phyloP scores from a whole-genome alignment of 2,888 invertebrate genomes.

The Hirtodrosophila alboralis region DNA sequence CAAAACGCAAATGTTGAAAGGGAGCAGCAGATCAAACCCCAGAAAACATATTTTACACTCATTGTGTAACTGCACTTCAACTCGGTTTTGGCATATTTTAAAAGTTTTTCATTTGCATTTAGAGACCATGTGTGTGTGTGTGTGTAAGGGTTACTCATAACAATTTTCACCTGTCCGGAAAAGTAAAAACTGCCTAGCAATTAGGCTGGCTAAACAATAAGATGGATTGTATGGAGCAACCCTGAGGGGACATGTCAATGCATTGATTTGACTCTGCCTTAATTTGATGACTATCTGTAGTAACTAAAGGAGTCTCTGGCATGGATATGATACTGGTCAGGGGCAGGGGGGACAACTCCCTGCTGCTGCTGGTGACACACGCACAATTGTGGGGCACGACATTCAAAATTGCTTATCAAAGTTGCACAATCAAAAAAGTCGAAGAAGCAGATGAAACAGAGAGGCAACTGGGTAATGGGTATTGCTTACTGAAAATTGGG shows the following conservation, averaged over 20 bases:
- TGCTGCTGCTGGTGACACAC: constrained; percentile 69
- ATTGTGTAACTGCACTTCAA: constrained; percentile 60
- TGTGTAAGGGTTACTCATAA: constrained; percentile 47
- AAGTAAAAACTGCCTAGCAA: constrained; percentile 47
- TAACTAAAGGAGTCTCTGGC: constrained; percentile 2
- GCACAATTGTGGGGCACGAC: constrained; percentile 54
- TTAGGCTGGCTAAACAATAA: constrained; percentile 67
- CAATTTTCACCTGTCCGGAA: constrained; percentile 64
- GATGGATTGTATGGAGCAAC: constrained; percentile 14
- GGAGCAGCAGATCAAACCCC: constrained; percentile 25
- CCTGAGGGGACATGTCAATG: constrained; percentile 37
- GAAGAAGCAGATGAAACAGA: constrained; percentile 45
- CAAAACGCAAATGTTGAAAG: constrained; percentile 17
- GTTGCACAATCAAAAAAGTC: constrained; percentile 69
- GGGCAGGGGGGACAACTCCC: constrained; percentile 50
- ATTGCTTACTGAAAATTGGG: constrained; percentile 20
- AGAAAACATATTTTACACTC: constrained; percentile 66
- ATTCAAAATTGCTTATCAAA: constrained; percentile 70
- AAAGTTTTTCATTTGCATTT: constrained; percentile 77
- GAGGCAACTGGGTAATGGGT: constrained; percentile 43
- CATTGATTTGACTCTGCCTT: constrained; percentile 69
- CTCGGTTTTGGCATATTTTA: constrained; percentile 66
- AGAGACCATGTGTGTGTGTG: constrained; percentile 20
- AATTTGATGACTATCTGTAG: constrained; percentile 75
- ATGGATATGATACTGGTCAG: too few species aligned